Percentiles rank a stretch among this genome's conserved stretches.
Conservation (phyloP, 2,113 vertebrate species). For the Corydoras maculifer region DNA sequence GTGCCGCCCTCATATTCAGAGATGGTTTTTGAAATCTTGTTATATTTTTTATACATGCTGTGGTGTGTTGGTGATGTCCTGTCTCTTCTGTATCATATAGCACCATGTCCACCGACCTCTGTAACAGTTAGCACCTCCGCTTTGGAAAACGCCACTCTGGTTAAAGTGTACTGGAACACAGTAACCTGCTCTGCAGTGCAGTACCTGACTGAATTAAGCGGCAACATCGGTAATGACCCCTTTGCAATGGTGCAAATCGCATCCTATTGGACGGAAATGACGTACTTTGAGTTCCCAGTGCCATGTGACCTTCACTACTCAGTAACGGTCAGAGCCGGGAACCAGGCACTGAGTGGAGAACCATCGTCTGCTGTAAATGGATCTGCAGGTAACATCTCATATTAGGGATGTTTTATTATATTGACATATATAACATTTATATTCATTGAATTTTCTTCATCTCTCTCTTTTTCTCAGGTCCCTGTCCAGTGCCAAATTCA, state of each 20-base stretch:
- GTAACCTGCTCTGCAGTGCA: slow-evolving; percentile 53
- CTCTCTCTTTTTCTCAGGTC: neutral
- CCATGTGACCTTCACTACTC: slow-evolving; percentile 62
- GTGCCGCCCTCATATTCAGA: neutral
- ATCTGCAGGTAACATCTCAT: slow-evolving; percentile 55
- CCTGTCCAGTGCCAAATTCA: neutral
- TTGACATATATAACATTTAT: neutral
- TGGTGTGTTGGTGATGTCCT: neutral
- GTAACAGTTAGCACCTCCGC: slow-evolving; percentile 41
- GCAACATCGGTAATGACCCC: slow-evolving; percentile 50
- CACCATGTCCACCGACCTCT: slow-evolving; percentile 58
- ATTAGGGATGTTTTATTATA: neutral
- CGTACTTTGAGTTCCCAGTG: slow-evolving; percentile 62
- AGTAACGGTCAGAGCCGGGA: slow-evolving; percentile 54
- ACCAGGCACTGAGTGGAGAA: slow-evolving; percentile 52
- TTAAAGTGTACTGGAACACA: slow-evolving; percentile 51
- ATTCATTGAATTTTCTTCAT: neutral
- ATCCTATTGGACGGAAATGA: slow-evolving; percentile 60
- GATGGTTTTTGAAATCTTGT: no score
- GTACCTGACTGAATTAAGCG: slow-evolving; percentile 54
- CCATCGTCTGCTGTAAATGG: slow-evolving; percentile 45
- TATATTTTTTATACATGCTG: neutral
- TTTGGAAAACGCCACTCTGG: slow-evolving; percentile 45
- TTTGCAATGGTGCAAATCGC: slow-evolving; percentile 45
- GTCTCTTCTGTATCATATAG: slow-evolving; percentile 42